These are phyloP conservation scores for Euura lappo DNA, from an alignment of 1,140 invertebrate genomes.

Conservation along the genomic window DNA sequence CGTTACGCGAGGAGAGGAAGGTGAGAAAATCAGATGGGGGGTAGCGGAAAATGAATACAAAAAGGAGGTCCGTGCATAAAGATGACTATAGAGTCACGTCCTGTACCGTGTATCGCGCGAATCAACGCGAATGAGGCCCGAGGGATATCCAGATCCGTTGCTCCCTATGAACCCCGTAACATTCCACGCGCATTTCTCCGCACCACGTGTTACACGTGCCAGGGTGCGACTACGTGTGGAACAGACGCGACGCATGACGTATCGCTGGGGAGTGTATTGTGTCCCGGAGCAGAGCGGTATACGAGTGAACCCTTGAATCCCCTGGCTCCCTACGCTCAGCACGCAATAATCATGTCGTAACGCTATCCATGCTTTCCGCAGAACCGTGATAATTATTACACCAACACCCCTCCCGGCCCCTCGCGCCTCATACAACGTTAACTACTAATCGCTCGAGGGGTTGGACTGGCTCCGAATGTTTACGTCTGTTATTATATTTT, in stretches of 20 bases:
- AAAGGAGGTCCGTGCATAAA: no score
- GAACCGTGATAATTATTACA: slow-evolving; percentile 30
- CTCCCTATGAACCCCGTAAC: no score
- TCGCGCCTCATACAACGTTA: no score
- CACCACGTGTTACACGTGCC: slow-evolving; percentile 14
- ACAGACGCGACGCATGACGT: slow-evolving; percentile 47
- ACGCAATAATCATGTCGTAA: slow-evolving; percentile 53
- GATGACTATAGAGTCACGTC: no score
- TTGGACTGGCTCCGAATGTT: no score
- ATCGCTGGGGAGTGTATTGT: slow-evolving; percentile 48
- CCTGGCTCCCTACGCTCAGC: slow-evolving; percentile 18
- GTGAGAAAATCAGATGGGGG: neutral
- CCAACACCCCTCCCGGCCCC: neutral
- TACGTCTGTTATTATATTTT: no score
- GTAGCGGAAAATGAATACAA: no score
- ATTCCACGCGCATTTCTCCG: neutral
- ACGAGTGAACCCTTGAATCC: no score
- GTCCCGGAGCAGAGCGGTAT: slow-evolving; percentile 30
- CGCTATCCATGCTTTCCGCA: slow-evolving; percentile 31
- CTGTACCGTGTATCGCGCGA: neutral
- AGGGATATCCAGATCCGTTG: neutral
- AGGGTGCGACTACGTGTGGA: slow-evolving; percentile 38
- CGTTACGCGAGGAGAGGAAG: neutral
- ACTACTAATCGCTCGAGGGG: no score
- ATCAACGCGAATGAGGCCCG: slow-evolving; percentile 10